Conservation (phyloP, 64 coral and sea anemone genomes). For the Orbicella faveolata region DNA sequence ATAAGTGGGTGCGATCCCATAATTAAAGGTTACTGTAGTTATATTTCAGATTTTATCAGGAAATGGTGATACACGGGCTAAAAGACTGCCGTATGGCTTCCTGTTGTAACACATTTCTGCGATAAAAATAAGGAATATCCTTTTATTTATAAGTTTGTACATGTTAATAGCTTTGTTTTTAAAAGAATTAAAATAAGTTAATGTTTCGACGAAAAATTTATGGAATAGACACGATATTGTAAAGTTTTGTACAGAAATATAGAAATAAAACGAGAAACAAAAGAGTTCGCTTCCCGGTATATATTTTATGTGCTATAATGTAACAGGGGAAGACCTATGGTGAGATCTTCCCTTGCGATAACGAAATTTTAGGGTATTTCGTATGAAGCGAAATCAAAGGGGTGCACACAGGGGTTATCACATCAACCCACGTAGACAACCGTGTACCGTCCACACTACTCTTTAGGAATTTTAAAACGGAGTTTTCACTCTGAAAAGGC, state of each 20-base stretch:
- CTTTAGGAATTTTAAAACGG: too few species aligned
- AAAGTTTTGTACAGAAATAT: neutral
- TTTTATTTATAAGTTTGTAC: conserved; percentile 5
- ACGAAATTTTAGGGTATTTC: too few species aligned
- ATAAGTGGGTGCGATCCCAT: neutral
- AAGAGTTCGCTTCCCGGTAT: neutral
- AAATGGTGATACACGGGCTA: neutral
- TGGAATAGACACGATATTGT: neutral
- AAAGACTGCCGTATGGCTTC: neutral
- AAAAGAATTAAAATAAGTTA: neutral
- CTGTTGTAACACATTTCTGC: neutral
- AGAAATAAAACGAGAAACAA: neutral
- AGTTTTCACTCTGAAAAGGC: too few species aligned
- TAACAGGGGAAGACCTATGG: too few species aligned
- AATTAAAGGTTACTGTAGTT: neutral
- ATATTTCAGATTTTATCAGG: neutral
- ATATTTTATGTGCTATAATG: too few species aligned
- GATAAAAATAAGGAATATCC: neutral
- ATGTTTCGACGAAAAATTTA: neutral
- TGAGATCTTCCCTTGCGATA: too few species aligned
- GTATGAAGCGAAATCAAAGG: too few species aligned
- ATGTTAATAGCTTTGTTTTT: neutral
- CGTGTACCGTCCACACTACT: too few species aligned
- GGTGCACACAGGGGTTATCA: too few species aligned
- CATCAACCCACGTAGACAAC: too few species aligned